Conservation (phyloP, 2,113 vertebrate species). For the Heptranchias perlo region DNA sequence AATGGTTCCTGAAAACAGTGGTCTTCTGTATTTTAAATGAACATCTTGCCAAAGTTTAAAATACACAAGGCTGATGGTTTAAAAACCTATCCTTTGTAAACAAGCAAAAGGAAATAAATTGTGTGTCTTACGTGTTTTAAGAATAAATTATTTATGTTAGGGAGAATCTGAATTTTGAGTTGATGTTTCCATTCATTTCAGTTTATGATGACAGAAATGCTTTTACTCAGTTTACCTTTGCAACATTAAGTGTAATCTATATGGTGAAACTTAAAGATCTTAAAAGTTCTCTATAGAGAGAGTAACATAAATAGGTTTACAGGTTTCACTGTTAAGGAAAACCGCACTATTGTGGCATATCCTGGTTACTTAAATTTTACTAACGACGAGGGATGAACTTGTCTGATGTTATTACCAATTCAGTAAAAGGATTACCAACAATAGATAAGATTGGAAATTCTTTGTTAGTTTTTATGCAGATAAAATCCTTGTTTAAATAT, state of each 20-base stretch:
- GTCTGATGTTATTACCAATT: not conserved
- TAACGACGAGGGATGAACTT: not conserved
- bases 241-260: not conserved
- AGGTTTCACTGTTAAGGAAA: not conserved
- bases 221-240: not conserved
- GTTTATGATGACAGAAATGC: not conserved
- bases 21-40: not conserved
- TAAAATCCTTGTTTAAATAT: not conserved
- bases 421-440: not conserved
- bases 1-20: not conserved
- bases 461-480: not conserved
- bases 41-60: not conserved
- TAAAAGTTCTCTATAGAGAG: too few relatives aligned
- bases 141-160: not conserved
- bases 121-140: not conserved
- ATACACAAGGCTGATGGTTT: not conserved
- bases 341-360: not conserved
- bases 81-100: not conserved
- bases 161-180: too few relatives aligned
- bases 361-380: not conserved
- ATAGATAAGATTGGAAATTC: slow-evolving; percentile 10
- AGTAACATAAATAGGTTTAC: not conserved
- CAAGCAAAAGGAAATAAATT: not conserved
- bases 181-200: not conserved
- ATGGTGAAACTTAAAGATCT: not conserved